Conservation (phyloP, 2,113 vertebrate species). For the Pteruthius melanotis region DNA sequence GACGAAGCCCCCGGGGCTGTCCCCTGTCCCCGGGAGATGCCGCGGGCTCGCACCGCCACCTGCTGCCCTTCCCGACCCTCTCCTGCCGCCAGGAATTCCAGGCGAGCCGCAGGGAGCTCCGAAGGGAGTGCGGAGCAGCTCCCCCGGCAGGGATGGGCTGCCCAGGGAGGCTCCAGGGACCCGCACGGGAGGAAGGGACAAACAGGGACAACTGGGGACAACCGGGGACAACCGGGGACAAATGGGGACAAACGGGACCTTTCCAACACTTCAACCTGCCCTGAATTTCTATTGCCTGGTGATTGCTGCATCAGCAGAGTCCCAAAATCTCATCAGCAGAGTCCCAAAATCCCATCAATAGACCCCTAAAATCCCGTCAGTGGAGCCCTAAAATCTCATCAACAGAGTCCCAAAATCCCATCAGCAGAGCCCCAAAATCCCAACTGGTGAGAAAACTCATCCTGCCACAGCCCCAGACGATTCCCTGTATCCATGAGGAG, state of each 20-base stretch:
- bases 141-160: fast-evolving
- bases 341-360: too few relatives aligned
- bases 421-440: too few relatives aligned
- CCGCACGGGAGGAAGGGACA: not conserved
- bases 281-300: too few relatives aligned
- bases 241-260: not conserved
- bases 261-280: fast-evolving
- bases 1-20: not conserved
- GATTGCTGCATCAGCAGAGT: too few relatives aligned
- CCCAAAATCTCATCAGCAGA: too few relatives aligned
- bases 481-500: too few relatives aligned
- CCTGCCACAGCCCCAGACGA: too few relatives aligned
- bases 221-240: not conserved
- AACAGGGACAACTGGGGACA: too few relatives aligned
- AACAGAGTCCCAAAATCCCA: too few relatives aligned
- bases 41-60: not conserved
- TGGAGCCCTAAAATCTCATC: too few relatives aligned
- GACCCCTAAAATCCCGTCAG: too few relatives aligned
- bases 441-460: too few relatives aligned
- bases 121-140: fast-evolving
- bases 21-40: fast-evolving
- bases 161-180: fast-evolving
- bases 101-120: not conserved
- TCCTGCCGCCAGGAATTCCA: fast-evolving
- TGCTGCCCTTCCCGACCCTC: not conserved